Evolutionary conservation across 2,888 invertebrate species (phyloP).

Genomic region (Autographa pulchrina): DNA sequence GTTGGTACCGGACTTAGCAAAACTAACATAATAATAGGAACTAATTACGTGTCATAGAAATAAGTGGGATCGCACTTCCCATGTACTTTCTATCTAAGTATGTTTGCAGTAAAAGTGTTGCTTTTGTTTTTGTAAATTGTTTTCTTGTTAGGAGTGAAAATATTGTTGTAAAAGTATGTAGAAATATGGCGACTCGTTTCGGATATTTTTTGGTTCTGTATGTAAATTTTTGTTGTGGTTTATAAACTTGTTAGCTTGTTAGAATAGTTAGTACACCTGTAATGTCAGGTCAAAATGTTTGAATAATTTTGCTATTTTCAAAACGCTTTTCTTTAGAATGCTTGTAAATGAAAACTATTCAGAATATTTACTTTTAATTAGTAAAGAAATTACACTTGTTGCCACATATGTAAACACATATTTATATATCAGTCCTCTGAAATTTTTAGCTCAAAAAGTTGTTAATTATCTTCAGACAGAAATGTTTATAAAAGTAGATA

Average conservation of each 20-base stretch:
- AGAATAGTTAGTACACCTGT: background rate
- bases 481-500: no score
- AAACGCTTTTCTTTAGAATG: no score
- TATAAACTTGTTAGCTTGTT: constrained; percentile 1
- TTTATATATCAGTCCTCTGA: no score
- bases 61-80: constrained; percentile 24
- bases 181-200: background rate
- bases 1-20: constrained; percentile 64
- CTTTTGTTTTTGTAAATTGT: background rate
- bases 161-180: background rate
- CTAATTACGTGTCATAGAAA: constrained; percentile 62
- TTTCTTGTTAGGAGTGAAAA: background rate
- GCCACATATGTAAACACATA: no score
- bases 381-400: no score
- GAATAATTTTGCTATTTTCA: no score
- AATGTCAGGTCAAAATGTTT: background rate
- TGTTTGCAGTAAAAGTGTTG: background rate
- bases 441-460: no score
- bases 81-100: background rate
- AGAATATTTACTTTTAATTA: no score
- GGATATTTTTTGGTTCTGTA: background rate
- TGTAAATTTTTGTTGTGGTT: background rate
- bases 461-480: no score
- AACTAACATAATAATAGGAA: constrained; percentile 67
- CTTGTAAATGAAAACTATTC: no score